A percentile compares a stretch with the other conserved stretches of the same genome.
Conservation (phyloP, 2,113 vertebrate species). For the Gopherus evgoodei region DNA sequence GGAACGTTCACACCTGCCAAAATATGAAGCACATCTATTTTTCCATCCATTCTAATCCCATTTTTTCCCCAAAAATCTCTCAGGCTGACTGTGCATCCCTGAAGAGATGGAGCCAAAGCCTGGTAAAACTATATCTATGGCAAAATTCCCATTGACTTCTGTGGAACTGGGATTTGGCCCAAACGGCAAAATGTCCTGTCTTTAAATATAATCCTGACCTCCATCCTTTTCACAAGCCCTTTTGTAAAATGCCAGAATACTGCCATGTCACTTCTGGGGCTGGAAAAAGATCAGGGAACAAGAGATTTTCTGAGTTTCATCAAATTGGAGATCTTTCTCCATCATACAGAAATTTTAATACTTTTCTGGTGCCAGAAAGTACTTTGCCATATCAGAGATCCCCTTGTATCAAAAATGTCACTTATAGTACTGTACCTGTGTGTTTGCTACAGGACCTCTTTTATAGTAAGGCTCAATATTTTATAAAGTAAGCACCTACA, state of each 20-base stretch:
- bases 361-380: background rate
- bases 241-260: background rate
- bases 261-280: background rate
- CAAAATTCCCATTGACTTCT: background rate
- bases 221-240: background rate
- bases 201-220: background rate
- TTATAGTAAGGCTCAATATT: background rate
- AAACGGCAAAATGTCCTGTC: background rate
- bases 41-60: background rate
- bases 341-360: background rate
- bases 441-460: background rate
- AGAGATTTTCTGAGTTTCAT: background rate
- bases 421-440: rapidly evolving
- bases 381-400: background rate
- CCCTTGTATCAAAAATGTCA: background rate
- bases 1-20: background rate
- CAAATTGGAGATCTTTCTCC: background rate
- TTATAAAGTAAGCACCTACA: background rate
- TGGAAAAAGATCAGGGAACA: background rate
- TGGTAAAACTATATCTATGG: background rate
- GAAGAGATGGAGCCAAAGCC: slow-evolving; percentile 12
- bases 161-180: background rate
- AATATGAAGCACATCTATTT: background rate
- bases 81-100: background rate
- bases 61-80: background rate